Evolutionary conservation across 2,888 invertebrate genomes (phyloP), one percentile per base, ranked within the genome.

Genomic region (Heliconius charithonia): DNA sequence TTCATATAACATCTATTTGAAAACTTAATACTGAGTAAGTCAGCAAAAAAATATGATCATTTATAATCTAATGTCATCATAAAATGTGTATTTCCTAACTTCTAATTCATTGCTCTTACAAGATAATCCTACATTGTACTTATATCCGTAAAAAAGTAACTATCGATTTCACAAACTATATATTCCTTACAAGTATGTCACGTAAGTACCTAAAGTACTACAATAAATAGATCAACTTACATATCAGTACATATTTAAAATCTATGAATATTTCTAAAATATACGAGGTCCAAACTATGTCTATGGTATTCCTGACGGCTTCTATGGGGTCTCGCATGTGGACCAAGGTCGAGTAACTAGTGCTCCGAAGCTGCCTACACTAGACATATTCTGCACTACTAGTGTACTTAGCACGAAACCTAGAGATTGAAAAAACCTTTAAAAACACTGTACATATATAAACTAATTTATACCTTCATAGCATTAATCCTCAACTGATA

Each of bases 321-420:
- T 93, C 93, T 93, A 94, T 91, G 90, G 90, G 93, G 93, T 93
- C 92, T 93, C 92, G 90, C 89, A 87, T 90, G 93, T 87, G 90
- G 94, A 94, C 93, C 94, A 90, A 92, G 90, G 88, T 92, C 89
- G 91, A 90, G 93, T 92, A 93, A 90, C 93, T 94, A 95, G 93
- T 91, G 93, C 95, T 94, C 94, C 94, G 93, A 94, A 94, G 95
- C 94, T 93, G 94, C 95, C 95, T 95, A 95, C 95, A 94, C 95
- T 94, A 95, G 91, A 89, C 90, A 88, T 90, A 93, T 90, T 90
- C 94, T 93, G 94, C 94, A 92, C 93, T 94, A 94, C 94, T 95
- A 94, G 94, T 95, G 94, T 93, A 94, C 93, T 94, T 95, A 95
- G 94, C 95, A 94, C 95, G 95, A 93, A 94, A 94, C 95, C 95